Base-by-base conservation (phyloP, 2,113 vertebrate genomes). In the Hassar affinis region DNA sequence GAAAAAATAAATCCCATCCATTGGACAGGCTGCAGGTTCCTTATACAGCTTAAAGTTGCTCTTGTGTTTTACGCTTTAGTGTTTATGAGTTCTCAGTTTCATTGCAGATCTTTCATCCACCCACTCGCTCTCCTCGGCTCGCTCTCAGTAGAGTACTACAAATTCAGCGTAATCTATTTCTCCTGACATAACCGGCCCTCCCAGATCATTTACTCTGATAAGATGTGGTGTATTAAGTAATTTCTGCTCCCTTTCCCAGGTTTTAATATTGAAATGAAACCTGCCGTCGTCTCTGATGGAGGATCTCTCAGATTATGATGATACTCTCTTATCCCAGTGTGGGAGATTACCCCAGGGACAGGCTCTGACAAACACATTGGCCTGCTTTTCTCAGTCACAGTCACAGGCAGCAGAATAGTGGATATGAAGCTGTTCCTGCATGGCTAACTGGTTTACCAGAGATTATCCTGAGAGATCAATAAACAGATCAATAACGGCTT, bases 121-220 rank as follows among this genome's bases (percentile, higher is more conserved):
- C 61, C 74, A 42, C 56, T 47, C 59, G 20, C 1, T 64, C 25
- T 20, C 45, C n/a, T 49, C n/a, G 72, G 77, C 54, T 49, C 33
- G 6, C 72, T 66, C 74, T 56, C 74, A 22, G 10, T 35, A 68
- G 33, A 35, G 45, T 64, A 51, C 72, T 62, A 68, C 82, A 83
- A n/a, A 54, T 77, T 78, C 81, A 22, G 59, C 49, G 56, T 38
- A 64, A 83, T 83, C 59, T 30, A 66, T 83, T 78, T 52, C 74
- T 83, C 61, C 9, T 15, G 49, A 78, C 61, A 66, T 42, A 83
- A 77, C 81, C 59, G 56, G 77, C 57, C 25, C 57, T 22, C 9
- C 45, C 22, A 33, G 69, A 82, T 74, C 35, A 74, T 68, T 42
- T 78, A 6, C 30, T 42, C 51, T 83, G 54, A 61, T 42, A 66